Conservation (phyloP, 2,888 invertebrate species). For the Drosophila acutilabella region DNA sequence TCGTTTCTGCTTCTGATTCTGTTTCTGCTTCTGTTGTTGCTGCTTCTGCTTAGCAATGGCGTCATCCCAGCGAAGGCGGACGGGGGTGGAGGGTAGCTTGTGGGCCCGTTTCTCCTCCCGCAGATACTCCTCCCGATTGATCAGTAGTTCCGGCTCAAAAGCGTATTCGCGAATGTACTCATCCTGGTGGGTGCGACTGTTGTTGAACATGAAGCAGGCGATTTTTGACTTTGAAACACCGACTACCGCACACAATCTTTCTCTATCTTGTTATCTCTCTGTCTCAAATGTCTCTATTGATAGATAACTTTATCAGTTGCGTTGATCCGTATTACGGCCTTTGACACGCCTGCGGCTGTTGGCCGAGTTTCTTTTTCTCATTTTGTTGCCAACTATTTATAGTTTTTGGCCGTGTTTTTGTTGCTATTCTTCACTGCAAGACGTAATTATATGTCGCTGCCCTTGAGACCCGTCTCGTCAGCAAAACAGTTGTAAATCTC, state of each 20-base stretch:
- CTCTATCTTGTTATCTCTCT: slow-evolving; percentile 1
- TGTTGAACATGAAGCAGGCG: slow-evolving; percentile 79
- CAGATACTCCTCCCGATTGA: slow-evolving; percentile 82
- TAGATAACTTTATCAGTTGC: slow-evolving; percentile 46
- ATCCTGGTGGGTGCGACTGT: slow-evolving; percentile 77
- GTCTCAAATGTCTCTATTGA: neutral
- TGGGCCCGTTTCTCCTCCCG: slow-evolving; percentile 66
- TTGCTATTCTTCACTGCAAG: slow-evolving; percentile 52
- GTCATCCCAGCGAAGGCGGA: slow-evolving; percentile 73
- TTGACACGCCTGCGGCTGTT: slow-evolving; percentile 77
- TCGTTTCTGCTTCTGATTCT: slow-evolving; percentile 50
- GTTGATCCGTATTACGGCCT: slow-evolving; percentile 72
- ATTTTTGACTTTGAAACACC: slow-evolving; percentile 33
- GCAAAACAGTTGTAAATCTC: slow-evolving; percentile 58
- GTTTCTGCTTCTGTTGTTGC: slow-evolving; percentile 56
- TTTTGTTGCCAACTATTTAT: slow-evolving; percentile 80
- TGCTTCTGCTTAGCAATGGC: slow-evolving; percentile 73
- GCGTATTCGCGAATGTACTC: slow-evolving; percentile 84
- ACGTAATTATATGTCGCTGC: slow-evolving; percentile 69
- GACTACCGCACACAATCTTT: slow-evolving; percentile 22
- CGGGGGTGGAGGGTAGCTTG: slow-evolving; percentile 64
- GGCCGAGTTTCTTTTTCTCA: slow-evolving; percentile 73
- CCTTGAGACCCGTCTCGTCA: slow-evolving; percentile 63
- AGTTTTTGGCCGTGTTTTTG: slow-evolving; percentile 51
- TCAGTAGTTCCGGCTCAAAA: slow-evolving; percentile 84